Evolutionary conservation across 2,113 vertebrate genomes (phyloP).

Genomic region (Muntiacus reevesi): DNA sequence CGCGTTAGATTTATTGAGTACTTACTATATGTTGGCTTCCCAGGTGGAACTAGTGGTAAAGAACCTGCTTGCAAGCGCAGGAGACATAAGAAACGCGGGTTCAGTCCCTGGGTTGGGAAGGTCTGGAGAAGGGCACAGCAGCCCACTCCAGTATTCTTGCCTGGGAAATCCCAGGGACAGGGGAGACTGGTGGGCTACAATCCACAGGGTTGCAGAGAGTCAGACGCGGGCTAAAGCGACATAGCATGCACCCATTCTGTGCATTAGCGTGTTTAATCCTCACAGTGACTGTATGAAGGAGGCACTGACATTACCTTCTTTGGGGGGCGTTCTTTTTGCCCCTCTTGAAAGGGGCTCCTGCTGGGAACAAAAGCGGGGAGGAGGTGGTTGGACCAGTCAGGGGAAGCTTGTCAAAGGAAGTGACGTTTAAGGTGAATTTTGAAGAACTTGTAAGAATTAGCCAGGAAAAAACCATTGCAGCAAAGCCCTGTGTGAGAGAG

Average conservation of each 20-base stretch:
- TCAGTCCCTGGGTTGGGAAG: not conserved
- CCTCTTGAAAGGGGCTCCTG: not conserved
- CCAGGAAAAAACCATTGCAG: not conserved
- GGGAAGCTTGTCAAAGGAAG: not conserved
- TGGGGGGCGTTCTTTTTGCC: not conserved
- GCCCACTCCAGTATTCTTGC: not conserved
- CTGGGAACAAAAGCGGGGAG: not conserved
- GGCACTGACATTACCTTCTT: not conserved
- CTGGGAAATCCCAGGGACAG: not conserved
- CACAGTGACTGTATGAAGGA: not conserved
- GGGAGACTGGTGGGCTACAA: not conserved
- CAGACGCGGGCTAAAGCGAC: not conserved
- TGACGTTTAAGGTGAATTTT: not conserved
- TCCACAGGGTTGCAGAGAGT: not conserved
- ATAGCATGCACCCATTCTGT: not conserved
- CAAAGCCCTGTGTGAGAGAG: not conserved
- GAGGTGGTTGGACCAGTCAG: not conserved
- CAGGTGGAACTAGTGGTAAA: not conserved
- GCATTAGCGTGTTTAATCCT: not conserved
- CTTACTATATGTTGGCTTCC: not conserved
- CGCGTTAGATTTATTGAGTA: not conserved
- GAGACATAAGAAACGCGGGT: not conserved
- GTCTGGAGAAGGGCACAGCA: not conserved
- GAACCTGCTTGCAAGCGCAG: not conserved
- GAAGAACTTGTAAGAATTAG: conserved; percentile 9